Evolutionary conservation across 2,113 vertebrate species (phyloP).

Genomic region (Guaruba guarouba): DNA sequence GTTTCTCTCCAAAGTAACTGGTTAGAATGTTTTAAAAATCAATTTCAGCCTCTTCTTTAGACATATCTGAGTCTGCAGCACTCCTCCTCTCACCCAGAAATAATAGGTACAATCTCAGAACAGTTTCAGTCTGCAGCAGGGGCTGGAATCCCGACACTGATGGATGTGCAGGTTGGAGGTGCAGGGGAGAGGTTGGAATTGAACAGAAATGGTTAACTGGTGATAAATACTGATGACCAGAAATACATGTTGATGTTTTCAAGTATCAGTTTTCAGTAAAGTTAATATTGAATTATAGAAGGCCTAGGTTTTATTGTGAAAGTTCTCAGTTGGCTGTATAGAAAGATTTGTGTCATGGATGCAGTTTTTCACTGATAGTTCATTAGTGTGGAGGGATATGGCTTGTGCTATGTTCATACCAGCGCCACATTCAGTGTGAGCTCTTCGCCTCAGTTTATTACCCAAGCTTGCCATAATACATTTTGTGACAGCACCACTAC

Average conservation of each 20-base stretch:
- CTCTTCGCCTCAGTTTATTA: not conserved
- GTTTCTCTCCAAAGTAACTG: not conserved
- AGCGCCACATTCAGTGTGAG: not conserved
- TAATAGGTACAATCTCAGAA: not conserved
- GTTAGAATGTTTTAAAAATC: not conserved
- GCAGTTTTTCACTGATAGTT: not conserved
- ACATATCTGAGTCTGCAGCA: not conserved
- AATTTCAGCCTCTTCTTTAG: not conserved
- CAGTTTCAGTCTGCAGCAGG: not conserved
- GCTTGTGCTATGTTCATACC: not conserved
- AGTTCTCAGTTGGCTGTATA: not conserved
- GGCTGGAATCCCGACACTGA: not conserved
- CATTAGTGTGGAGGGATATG: not conserved
- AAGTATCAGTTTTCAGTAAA: not conserved
- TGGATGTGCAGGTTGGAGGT: not conserved
- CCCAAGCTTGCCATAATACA: accelerated
- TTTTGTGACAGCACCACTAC: not conserved
- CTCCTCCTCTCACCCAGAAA: not conserved
- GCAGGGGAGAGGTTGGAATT: not conserved
- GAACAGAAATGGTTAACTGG: not conserved
- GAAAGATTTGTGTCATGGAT: not conserved
- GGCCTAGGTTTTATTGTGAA: not conserved
- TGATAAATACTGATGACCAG: not conserved
- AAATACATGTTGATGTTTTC: not conserved
- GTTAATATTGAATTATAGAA: not conserved